Conservation (phyloP, 2,797 vertebrate species). For the Cygnus olor region DNA sequence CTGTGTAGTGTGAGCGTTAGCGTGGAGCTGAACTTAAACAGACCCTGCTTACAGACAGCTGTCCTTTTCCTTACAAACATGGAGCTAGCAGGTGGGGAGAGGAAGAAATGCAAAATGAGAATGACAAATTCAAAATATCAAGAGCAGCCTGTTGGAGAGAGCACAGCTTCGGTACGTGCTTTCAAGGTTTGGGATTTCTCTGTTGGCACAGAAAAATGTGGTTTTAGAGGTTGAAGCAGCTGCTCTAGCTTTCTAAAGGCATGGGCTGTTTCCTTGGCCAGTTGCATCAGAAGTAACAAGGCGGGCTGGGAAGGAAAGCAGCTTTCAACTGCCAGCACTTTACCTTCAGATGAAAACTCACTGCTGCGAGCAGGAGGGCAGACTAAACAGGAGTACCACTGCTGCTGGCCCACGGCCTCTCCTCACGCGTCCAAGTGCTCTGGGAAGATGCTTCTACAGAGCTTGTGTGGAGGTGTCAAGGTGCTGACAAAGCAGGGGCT, state of each 20-base stretch:
- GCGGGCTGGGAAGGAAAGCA: neutral
- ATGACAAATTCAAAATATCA: neutral
- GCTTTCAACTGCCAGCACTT: neutral
- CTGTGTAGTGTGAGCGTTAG: neutral
- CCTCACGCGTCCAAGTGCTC: neutral
- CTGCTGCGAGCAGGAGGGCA: neutral
- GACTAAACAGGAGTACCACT: neutral
- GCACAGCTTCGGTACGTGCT: neutral
- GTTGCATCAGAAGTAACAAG: neutral
- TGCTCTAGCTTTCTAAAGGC: neutral
- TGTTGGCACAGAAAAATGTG: neutral
- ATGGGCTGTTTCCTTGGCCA: neutral
- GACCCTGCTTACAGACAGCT: neutral
- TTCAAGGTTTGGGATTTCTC: neutral
- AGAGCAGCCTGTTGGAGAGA: fast-evolving
- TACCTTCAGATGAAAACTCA: neutral
- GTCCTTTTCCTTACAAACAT: neutral
- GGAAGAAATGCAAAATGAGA: neutral
- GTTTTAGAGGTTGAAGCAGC: neutral
- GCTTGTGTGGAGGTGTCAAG: neutral
- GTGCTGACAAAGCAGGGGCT: no score
- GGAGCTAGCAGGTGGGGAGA: neutral
- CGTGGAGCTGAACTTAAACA: neutral
- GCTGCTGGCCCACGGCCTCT: neutral
- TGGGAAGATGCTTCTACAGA: neutral